Conservation (phyloP, 2,888 invertebrate species). For the Phlogophora meticulosa region DNA sequence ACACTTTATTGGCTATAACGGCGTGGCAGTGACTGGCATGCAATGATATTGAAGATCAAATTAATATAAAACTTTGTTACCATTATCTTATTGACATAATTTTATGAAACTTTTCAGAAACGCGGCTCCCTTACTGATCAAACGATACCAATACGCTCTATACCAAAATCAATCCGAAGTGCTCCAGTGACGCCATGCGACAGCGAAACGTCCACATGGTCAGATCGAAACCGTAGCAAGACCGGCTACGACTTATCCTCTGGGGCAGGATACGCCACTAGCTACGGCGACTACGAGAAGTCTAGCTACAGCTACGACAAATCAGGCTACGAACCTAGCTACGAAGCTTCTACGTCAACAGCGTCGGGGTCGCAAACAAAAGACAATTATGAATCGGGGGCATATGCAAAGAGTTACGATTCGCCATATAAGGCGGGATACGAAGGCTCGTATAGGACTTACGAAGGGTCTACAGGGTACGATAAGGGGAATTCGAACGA, state of each 20-base stretch:
- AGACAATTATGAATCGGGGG: slow-evolving; percentile 57
- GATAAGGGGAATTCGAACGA: slow-evolving; percentile 59
- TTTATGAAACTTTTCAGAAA: slow-evolving; percentile 77
- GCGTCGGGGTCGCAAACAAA: slow-evolving; percentile 54
- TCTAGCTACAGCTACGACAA: slow-evolving; percentile 62
- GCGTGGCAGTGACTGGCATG: neutral
- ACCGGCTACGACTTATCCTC: slow-evolving; percentile 71
- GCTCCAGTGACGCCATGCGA: slow-evolving; percentile 89
- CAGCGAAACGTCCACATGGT: slow-evolving; percentile 83
- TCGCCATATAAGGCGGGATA: slow-evolving; percentile 63
- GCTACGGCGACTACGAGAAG: slow-evolving; percentile 69
- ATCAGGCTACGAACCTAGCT: slow-evolving; percentile 59
- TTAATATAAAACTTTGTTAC: no score
- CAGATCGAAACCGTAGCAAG: slow-evolving; percentile 77
- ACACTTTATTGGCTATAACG: neutral
- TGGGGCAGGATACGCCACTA: slow-evolving; percentile 68
- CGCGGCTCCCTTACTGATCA: slow-evolving; percentile 85
- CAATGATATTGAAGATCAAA: neutral
- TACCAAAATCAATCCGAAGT: slow-evolving; percentile 83
- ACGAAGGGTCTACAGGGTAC: slow-evolving; percentile 74
- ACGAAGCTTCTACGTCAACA: slow-evolving; percentile 60
- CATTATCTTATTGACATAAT: slow-evolving; percentile 3
- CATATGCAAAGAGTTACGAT: slow-evolving; percentile 61
- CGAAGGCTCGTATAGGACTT: slow-evolving; percentile 61
- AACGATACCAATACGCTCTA: slow-evolving; percentile 72